A percentile compares a stretch with the other conserved stretches of the same genome.
Evolutionary conservation across 2,797 vertebrate species (phyloP).

Genomic region (Orientallactaga sibirica): DNA sequence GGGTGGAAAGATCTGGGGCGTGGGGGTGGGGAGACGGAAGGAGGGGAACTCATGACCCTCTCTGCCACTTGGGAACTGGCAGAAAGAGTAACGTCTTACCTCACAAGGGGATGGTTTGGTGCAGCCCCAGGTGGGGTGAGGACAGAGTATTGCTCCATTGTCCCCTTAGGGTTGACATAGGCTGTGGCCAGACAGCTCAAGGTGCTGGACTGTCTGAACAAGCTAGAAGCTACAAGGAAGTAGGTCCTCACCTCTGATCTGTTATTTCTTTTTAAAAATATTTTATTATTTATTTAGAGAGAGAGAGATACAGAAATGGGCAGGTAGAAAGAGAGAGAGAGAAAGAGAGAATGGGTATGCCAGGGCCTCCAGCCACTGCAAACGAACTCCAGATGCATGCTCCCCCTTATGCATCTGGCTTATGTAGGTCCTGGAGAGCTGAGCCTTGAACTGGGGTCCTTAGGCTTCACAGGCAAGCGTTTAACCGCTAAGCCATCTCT

Average conservation of each 20-base stretch:
- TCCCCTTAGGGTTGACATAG: neutral
- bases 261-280: neutral
- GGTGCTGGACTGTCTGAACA: neutral
- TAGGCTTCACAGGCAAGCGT: too few relatives aligned
- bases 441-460: too few relatives aligned
- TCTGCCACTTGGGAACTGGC: constrained; percentile 32
- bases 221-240: neutral
- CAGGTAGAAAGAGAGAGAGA: too few relatives aligned
- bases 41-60: neutral
- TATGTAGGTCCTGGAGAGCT: too few relatives aligned
- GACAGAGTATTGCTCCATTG: neutral
- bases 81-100: constrained; percentile 46
- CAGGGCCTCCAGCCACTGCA: too few relatives aligned
- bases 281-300: too few relatives aligned
- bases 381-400: too few relatives aligned
- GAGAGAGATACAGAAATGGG: too few relatives aligned
- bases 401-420: too few relatives aligned
- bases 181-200: neutral
- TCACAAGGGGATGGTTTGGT: neutral
- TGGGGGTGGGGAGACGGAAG: constrained; percentile 67
- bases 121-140: neutral
- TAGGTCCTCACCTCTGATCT: too few relatives aligned
- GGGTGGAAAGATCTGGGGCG: constrained; percentile 72
- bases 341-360: too few relatives aligned
- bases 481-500: too few relatives aligned